Base-by-base conservation (phyloP, 2,113 vertebrate genomes). In the Pelecanoides urinatrix region DNA sequence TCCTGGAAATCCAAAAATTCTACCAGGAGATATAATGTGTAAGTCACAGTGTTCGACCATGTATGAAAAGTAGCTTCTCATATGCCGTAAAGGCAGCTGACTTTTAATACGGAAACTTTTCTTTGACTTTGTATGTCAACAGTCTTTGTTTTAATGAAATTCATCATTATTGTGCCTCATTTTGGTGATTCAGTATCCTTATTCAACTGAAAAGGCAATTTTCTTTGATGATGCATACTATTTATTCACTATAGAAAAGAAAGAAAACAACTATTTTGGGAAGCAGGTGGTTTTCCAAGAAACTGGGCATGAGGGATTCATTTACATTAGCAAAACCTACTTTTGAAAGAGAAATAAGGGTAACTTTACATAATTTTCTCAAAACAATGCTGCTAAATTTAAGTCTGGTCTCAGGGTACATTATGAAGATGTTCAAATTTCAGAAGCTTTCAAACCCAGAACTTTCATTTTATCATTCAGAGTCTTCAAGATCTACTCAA, bases 161-260 rank as follows among this genome's bases (percentile, higher is more conserved):
- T 94, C 88, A 96, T 98, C 96, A 92, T 97, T 94, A 44, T 5
- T 2, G 13, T 63, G 55, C 91, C 65, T 94, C 89, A 86, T 95
- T 97, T 86, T 96, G 95, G 93, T 96, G 96, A 96, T 94, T 88
- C 78, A 95, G 95, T 96, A 73, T 71, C 93, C 94, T 93, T 96
- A 95, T 81, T 96, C 92, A 91, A 90, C 29, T 84, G 97, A 95
- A 96, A 97, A 98, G 86, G 86, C 88, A 96, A 84, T 97, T 97
- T 98, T 70, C 94, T 98, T 97, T 97, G 97, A 97, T 97, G 97
- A 94, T 96, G 85, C 83, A 47, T 79, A 50, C 40, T 96, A 96
- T 96, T 94, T 95, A 94, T 89, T 95, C 91, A 38, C 93, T 89
- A 72, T 56, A 92, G 73, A 77, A 84, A 82, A 95, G 92, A 88